These are phyloP conservation scores for Synergus japonicus DNA, from an alignment of 2,888 invertebrate species.

Conservation along the genomic window DNA sequence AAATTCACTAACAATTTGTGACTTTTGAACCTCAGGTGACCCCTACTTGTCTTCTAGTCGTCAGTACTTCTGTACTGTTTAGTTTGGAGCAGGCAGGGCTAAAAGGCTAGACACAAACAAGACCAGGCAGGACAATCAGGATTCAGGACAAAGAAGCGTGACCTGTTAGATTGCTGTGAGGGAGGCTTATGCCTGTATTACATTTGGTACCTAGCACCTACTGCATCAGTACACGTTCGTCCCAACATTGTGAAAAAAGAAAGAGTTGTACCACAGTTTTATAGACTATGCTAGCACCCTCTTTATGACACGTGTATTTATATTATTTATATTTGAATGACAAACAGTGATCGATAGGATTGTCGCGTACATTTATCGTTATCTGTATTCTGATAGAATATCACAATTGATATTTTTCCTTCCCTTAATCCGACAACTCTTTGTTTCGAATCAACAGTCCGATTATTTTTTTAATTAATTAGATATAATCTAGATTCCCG, in stretches of 20 bases:
- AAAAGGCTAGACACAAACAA: slow-evolving; percentile 73
- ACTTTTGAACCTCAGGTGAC: slow-evolving; percentile 77
- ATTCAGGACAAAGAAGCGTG: slow-evolving; percentile 73
- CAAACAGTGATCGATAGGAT: slow-evolving; percentile 43
- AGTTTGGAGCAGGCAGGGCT: slow-evolving; percentile 77
- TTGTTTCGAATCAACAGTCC: background rate
- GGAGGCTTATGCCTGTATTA: slow-evolving; percentile 70
- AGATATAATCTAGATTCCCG: background rate
- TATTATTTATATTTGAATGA: slow-evolving; percentile 45
- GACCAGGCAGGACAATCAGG: slow-evolving; percentile 72
- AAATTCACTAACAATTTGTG: slow-evolving; percentile 73
- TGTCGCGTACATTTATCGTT: slow-evolving; percentile 5
- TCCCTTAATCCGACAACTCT: background rate
- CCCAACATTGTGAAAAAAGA: slow-evolving; percentile 54
- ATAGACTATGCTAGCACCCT: slow-evolving; percentile 57
- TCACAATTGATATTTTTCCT: slow-evolving; percentile 1
- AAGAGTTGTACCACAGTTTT: slow-evolving; percentile 57
- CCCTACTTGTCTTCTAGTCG: slow-evolving; percentile 77
- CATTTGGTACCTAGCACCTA: slow-evolving; percentile 62
- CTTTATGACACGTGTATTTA: slow-evolving; percentile 50
- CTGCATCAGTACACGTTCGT: slow-evolving; percentile 63
- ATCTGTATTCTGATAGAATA: slow-evolving; percentile 16
- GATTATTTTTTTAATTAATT: background rate
- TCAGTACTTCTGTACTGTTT: slow-evolving; percentile 76
- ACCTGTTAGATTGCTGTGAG: slow-evolving; percentile 72